phyloP scores from a whole-genome alignment of 2,888 invertebrate genomes.

The Melieria crassipennis region DNA sequence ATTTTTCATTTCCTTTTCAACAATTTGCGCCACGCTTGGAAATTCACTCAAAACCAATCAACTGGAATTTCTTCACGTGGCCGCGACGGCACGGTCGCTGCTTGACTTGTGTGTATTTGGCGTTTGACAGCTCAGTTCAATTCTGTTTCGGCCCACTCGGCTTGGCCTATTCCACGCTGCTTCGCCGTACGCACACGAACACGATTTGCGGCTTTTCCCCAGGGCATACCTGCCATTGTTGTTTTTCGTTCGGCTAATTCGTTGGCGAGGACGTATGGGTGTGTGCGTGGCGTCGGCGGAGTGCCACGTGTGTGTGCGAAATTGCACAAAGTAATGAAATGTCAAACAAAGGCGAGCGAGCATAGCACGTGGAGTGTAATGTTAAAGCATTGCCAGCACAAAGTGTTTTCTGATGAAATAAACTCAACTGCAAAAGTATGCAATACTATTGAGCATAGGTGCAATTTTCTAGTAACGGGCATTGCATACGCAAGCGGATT shows the following conservation, averaged over 20 bases:
- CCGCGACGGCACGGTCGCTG: constrained; percentile 32
- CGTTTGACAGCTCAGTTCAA: constrained; percentile 4
- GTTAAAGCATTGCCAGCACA: too few relatives aligned
- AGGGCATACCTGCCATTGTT: not conserved
- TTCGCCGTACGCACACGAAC: not conserved
- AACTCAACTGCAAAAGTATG: too few relatives aligned
- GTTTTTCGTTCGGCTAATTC: too few relatives aligned
- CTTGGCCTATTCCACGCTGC: constrained; percentile 14
- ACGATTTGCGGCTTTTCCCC: too few relatives aligned
- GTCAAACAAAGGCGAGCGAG: not conserved
- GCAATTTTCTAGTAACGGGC: too few relatives aligned
- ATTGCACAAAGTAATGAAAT: constrained; percentile 18
- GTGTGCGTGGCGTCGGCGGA: too few relatives aligned
- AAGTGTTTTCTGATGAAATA: too few relatives aligned
- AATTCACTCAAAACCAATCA: constrained; percentile 10
- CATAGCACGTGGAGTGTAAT: constrained; percentile 10
- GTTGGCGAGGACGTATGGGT: too few relatives aligned
- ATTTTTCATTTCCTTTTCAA: not conserved
- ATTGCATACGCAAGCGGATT: too few relatives aligned
- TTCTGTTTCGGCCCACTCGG: constrained; percentile 26
- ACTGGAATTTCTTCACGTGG: constrained; percentile 41
- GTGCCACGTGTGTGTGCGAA: constrained; percentile 11
- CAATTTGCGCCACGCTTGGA: constrained; percentile 22
- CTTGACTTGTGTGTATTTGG: constrained; percentile 18
- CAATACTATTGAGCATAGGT: too few relatives aligned